Evolutionary conservation across 2,888 invertebrate genomes (phyloP).

Genomic region (Patella ulyssiponensis): DNA sequence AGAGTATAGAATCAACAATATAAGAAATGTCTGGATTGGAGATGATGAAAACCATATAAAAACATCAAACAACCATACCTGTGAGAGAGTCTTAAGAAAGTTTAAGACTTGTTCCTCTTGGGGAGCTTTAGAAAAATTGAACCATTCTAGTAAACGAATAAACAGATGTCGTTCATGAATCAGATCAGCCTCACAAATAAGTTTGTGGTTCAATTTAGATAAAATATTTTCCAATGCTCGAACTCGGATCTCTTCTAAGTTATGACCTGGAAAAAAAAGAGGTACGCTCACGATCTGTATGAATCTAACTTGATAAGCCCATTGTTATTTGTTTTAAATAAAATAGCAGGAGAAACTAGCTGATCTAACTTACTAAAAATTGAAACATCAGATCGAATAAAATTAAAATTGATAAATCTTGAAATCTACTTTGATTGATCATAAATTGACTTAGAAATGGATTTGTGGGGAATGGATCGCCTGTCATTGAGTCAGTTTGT

Average conservation of each 20-base stretch:
- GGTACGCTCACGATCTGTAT: no score
- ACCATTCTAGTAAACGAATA: conserved; percentile 70
- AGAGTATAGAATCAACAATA: no score
- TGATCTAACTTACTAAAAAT: not conserved
- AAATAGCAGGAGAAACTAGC: not conserved
- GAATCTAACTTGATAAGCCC: not conserved
- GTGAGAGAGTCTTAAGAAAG: conserved; percentile 60
- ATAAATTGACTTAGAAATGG: no score
- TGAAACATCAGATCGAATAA: conserved; percentile 1
- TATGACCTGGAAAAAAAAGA: conserved; percentile 59
- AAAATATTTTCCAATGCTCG: conserved; percentile 68
- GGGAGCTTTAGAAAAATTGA: conserved; percentile 65
- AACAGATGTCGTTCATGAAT: conserved; percentile 69
- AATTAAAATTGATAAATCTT: not conserved
- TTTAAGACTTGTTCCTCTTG: conserved; percentile 60
- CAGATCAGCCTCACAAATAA: conserved; percentile 69
- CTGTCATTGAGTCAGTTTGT: no score
- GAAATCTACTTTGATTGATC: no score
- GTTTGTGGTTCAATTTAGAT: conserved; percentile 67
- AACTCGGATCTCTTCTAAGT: conserved; percentile 69
- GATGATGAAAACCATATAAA: no score
- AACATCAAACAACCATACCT: conserved; percentile 47
- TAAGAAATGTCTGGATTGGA: no score
- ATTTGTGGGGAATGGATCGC: no score
- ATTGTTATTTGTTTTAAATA: not conserved